Conservation (phyloP, 2,113 vertebrate genomes). For the Sula dactylatra region DNA sequence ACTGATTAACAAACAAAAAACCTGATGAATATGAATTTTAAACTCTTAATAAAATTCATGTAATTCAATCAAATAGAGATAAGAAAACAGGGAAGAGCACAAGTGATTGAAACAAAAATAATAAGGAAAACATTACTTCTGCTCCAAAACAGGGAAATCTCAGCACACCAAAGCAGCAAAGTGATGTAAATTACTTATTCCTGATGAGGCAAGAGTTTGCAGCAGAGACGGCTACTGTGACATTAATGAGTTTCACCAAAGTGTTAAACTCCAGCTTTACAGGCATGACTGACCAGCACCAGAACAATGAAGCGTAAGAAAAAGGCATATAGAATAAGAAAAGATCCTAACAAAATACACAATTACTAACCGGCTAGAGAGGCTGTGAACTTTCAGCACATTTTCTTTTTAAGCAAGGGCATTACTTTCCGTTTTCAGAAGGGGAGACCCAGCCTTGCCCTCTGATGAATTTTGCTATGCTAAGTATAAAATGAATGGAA, state of each 20-base stretch:
- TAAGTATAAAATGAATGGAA: constrained; percentile 23
- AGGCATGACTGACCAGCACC: neutral
- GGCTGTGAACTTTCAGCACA: neutral
- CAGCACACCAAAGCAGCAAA: neutral
- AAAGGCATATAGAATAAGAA: neutral
- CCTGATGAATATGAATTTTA: neutral
- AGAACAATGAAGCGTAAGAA: neutral
- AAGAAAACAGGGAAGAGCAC: neutral
- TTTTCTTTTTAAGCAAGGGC: neutral
- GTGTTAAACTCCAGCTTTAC: neutral
- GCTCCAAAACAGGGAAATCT: neutral
- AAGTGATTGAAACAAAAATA: neutral
- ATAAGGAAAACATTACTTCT: neutral
- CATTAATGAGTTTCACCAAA: neutral
- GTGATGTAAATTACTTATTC: neutral
- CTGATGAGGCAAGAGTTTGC: neutral
- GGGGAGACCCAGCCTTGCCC: neutral
- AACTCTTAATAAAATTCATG: neutral
- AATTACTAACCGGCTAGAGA: neutral
- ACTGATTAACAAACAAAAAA: neutral
- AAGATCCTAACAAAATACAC: neutral
- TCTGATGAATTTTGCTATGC: constrained; percentile 8
- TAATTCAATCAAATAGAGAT: neutral
- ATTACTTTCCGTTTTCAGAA: neutral
- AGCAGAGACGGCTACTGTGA: neutral